phyloP scores from a whole-genome alignment of 2,888 invertebrate genomes.

The Thereva nobilitata region DNA sequence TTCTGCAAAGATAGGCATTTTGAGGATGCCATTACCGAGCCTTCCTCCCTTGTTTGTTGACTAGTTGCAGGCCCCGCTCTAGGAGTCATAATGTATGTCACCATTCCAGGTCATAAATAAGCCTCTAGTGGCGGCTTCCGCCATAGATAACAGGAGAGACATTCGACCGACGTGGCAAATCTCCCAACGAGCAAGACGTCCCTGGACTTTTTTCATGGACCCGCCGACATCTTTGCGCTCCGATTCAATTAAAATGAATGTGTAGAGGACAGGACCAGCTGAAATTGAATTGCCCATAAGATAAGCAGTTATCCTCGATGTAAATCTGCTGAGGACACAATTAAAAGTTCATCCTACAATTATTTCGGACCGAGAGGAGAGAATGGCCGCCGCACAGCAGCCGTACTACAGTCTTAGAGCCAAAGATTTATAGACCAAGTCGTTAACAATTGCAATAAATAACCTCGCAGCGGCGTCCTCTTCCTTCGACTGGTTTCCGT shows the following conservation, averaged over 20 bases:
- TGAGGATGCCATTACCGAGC: no score
- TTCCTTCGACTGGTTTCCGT: constrained; percentile 42
- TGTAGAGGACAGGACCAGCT: constrained; percentile 31
- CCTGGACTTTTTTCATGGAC: background rate
- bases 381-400: constrained; percentile 29
- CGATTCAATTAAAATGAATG: constrained; percentile 41
- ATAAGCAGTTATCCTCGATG: constrained; percentile 43
- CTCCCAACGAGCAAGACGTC: background rate
- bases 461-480: constrained; percentile 45
- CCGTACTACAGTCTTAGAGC: constrained; percentile 35
- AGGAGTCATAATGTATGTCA: constrained; percentile 6
- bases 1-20: constrained; percentile 9
- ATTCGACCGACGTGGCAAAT: constrained; percentile 17
- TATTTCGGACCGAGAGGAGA: constrained; percentile 42
- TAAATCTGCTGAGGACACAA: constrained; percentile 47
- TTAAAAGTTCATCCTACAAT: constrained; percentile 47
- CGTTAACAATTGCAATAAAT: constrained; percentile 48
- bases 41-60: background rate
- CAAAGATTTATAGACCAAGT: constrained; percentile 46
- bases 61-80: background rate
- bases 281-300: constrained; percentile 41
- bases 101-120: background rate
- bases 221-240: background rate
- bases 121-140: background rate
- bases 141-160: background rate